phyloP scores from a whole-genome alignment of 1,140 invertebrate genomes.

The Pentalonia nigronervosa region DNA sequence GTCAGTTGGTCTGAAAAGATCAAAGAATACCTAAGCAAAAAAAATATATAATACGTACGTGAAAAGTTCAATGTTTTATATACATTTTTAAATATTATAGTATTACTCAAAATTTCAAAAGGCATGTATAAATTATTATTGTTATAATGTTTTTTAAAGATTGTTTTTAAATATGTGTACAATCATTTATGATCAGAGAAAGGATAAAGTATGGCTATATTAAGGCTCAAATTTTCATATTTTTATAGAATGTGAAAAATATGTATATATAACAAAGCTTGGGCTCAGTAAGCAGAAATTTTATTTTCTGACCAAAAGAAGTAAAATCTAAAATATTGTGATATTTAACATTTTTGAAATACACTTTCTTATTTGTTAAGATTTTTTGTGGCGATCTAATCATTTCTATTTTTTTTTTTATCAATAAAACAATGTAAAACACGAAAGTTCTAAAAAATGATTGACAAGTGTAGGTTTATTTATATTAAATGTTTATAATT shows the following conservation, averaged over 20 bases:
- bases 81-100: not conserved
- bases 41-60: not conserved
- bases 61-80: not conserved
- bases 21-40: not conserved
- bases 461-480: not conserved
- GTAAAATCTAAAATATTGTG: not conserved
- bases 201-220: not conserved
- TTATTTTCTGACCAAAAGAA: not conserved
- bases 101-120: not conserved
- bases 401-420: not conserved
- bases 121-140: not conserved
- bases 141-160: not conserved
- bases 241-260: not conserved
- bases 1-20: not conserved
- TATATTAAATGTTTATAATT: not conserved
- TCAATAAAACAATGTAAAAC: not conserved
- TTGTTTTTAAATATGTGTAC: not conserved
- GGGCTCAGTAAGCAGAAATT: not conserved
- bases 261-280: not conserved
- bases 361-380: not conserved
- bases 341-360: not conserved
- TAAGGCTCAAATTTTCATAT: not conserved
- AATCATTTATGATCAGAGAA: not conserved
- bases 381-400: not conserved
- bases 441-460: not conserved